phyloP scores from a whole-genome alignment of 30 jellyfish, hydroid and myxozoan species.

The Aurelia aurita region DNA sequence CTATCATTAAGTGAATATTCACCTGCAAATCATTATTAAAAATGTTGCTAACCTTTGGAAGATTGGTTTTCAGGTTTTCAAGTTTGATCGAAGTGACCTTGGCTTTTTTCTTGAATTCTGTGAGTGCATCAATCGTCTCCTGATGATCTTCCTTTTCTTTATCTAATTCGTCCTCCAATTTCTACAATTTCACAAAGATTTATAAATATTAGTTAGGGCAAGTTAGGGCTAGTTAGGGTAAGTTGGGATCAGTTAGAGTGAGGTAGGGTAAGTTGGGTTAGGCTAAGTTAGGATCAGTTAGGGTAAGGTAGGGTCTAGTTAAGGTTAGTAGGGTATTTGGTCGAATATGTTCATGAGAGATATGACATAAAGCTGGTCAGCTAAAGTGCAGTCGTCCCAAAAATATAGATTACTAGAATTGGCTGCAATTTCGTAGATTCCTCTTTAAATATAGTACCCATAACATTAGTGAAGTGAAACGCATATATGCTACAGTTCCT shows the following conservation, averaged over 20 bases:
- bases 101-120: constrained; percentile 45
- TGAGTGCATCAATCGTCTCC: constrained; percentile 35
- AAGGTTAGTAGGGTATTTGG: too few species aligned
- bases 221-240: not conserved
- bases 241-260: too few species aligned
- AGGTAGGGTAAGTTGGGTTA: too few species aligned
- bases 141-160: constrained; percentile 40
- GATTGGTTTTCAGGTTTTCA: constrained; percentile 51
- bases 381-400: too few species aligned
- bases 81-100: constrained; percentile 55
- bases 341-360: too few species aligned
- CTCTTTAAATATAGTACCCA: not conserved
- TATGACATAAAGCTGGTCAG: too few species aligned
- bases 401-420: too few species aligned
- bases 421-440: too few species aligned
- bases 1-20: too few species aligned
- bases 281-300: too few species aligned
- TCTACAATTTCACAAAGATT: not conserved
- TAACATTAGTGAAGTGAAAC: not conserved
- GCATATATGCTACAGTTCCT: not conserved
- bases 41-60: constrained; percentile 20
- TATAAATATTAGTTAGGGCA: not conserved
- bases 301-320: too few species aligned
- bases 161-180: constrained; percentile 46
- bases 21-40: not conserved